Percentiles rank a stretch among this genome's conserved stretches.
phyloP scores from a whole-genome alignment of 2,888 invertebrate species.

The Andrena trimmerana region DNA sequence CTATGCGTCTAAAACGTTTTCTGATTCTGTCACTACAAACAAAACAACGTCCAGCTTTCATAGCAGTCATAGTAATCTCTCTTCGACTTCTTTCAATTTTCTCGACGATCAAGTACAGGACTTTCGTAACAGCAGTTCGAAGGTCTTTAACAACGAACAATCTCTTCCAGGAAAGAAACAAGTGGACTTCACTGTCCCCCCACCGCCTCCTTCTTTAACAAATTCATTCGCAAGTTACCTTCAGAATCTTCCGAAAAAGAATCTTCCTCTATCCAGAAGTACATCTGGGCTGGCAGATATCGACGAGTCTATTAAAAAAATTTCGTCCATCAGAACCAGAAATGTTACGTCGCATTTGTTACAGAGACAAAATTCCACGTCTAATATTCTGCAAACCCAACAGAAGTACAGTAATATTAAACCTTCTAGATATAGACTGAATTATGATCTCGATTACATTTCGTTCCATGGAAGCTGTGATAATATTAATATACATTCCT shows the following conservation, averaged over 20 bases:
- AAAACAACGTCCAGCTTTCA: constrained; percentile 54
- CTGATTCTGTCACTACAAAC: constrained; percentile 36
- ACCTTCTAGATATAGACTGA: constrained; percentile 79
- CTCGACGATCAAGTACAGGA: constrained; percentile 59
- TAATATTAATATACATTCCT: constrained; percentile 73
- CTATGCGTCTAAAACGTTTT: constrained; percentile 33
- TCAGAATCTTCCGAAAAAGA: constrained; percentile 81
- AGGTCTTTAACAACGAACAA: constrained; percentile 50
- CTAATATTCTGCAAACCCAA: constrained; percentile 79
- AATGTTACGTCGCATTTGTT: constrained; percentile 68
- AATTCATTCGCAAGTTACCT: constrained; percentile 80
- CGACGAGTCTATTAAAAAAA: constrained; percentile 76
- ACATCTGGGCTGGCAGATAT: constrained; percentile 77
- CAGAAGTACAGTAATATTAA: constrained; percentile 74
- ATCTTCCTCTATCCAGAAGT: constrained; percentile 76
- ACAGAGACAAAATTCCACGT: constrained; percentile 79
- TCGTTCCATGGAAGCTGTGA: constrained; percentile 81
- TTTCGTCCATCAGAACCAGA: constrained; percentile 65
- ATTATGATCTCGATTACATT: constrained; percentile 82
- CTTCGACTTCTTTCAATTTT: constrained; percentile 75
- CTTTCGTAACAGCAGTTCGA: constrained; percentile 56
- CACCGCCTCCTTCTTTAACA: constrained; percentile 80
- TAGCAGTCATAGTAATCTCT: constrained; percentile 69
- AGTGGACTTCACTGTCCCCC: constrained; percentile 74
- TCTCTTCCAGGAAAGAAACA: constrained; percentile 67